Evolutionary conservation across 2,888 invertebrate species (phyloP), one percentile per base, ranked within the genome.

Genomic region (Lochmaea capreae): DNA sequence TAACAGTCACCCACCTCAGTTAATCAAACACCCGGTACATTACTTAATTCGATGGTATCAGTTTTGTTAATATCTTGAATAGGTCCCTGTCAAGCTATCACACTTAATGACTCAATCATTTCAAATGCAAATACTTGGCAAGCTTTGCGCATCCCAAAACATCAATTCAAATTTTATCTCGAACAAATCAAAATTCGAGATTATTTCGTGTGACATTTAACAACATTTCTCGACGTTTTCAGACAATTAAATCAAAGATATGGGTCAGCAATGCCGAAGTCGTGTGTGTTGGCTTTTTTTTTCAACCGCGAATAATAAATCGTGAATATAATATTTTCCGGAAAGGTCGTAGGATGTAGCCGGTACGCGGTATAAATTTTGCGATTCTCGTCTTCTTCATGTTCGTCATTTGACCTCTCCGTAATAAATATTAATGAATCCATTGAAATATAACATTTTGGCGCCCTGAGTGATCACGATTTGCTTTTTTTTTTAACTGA

Each of bases 371-470:
- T 52, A 49, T 43, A 59, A 54, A 67, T 61, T 57, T 49, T 62
- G 46, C 57, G 63, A 67, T 69, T 69, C 73, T 62, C 33, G 62
- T 62, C 62, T 16, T 62, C 62, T 63, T 63, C 62, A 63, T 18
- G 62, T 59, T 70, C 49, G 63, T 43, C 63, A 70, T 61, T 73
- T 73, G 73, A 73, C 73, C 73, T 73, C 49, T 66, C 4, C 33
- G 57, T 73, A 70, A 70, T 73, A 73, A 73, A 73, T 73, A 73
- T 73, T 73, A 73, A 73, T 73, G 73, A 73, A 73, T 62, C 73
- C 59, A 73, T 70, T 57, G 73, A 70, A 73, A 70, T 59, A 73
- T 66, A 70, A 61, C 70, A 52, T 69, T 66, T 66, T 73, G 70
- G 66, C 70, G 73, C 73, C 73, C 66, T 73, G 66, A 70, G 73